These are phyloP conservation scores for Nycteola revayana DNA, from an alignment of 2,888 invertebrate species.

Conservation along the genomic window DNA sequence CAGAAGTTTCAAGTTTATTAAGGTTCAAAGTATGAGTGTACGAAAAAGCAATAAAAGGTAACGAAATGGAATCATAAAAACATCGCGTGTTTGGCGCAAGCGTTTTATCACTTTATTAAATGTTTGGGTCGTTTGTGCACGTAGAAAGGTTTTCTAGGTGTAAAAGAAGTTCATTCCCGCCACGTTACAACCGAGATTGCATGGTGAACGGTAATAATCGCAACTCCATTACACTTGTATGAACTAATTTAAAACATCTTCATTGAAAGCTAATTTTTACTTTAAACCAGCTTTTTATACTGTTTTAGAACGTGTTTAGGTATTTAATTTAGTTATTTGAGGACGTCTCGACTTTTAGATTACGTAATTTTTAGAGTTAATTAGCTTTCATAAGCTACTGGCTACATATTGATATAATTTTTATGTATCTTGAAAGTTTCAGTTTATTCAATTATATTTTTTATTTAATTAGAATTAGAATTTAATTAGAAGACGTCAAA, in stretches of 20 bases:
- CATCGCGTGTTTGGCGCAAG: slow-evolving; percentile 59
- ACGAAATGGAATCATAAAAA: slow-evolving; percentile 57
- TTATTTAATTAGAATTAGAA: no score
- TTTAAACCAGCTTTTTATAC: no score
- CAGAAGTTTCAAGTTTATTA: slow-evolving; percentile 44
- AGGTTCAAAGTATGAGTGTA: slow-evolving; percentile 46
- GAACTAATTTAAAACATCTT: slow-evolving; percentile 33
- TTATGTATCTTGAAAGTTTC: no score
- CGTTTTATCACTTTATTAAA: slow-evolving; percentile 73
- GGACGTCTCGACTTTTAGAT: no score
- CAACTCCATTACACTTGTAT: slow-evolving; percentile 34
- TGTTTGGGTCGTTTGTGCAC: slow-evolving; percentile 52
- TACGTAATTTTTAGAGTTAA: no score
- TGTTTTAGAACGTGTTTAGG: no score
- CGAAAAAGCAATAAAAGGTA: slow-evolving; percentile 44
- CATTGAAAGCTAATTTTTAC: slow-evolving; percentile 18
- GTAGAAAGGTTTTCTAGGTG: slow-evolving; percentile 34
- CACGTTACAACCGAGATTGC: slow-evolving; percentile 36
- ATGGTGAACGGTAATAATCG: slow-evolving; percentile 40
- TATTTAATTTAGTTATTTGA: no score
- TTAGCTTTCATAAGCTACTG: no score
- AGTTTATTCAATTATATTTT: no score
- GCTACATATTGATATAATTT: no score
- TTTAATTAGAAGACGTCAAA: no score
- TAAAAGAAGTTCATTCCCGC: slow-evolving; percentile 40